These are phyloP conservation scores for Siniperca scherzeri DNA, from an alignment of 2,797 vertebrate genomes.

Conservation along the genomic window DNA sequence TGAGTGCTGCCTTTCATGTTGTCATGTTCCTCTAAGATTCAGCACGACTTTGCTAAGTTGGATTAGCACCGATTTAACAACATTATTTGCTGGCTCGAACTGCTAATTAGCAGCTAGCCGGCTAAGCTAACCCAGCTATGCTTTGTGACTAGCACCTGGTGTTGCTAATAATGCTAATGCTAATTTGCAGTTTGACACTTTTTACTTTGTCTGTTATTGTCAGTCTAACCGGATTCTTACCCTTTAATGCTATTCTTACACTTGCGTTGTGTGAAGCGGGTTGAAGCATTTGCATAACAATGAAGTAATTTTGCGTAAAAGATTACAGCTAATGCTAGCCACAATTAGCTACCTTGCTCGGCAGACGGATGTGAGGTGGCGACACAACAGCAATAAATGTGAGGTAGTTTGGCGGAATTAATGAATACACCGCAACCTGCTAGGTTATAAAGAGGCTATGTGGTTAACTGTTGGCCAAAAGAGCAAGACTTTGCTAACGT, in stretches of 20 bases:
- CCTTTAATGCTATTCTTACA: rapidly evolving
- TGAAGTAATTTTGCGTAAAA: not conserved
- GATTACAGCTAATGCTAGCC: constrained; percentile 47
- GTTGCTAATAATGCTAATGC: constrained; percentile 26
- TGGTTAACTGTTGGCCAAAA: rapidly evolving
- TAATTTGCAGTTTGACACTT: not conserved
- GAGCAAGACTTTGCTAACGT: rapidly evolving
- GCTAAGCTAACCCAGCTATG: constrained; percentile 45
- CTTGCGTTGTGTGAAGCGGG: rapidly evolving
- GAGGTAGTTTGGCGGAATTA: rapidly evolving
- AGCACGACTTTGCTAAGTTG: not conserved
- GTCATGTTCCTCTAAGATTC: not conserved
- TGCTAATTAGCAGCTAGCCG: constrained; percentile 32
- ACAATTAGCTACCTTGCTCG: constrained; percentile 14
- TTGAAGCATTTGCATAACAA: not conserved
- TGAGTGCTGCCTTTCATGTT: constrained; percentile 74
- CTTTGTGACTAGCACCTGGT: constrained; percentile 11
- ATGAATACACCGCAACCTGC: rapidly evolving
- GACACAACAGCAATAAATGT: not conserved
- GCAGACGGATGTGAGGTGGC: not conserved
- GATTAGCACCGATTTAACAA: not conserved
- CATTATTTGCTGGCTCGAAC: not conserved
- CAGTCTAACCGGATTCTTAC: rapidly evolving
- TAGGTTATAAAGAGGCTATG: rapidly evolving
- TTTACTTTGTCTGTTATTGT: not conserved